A percentile compares a stretch with the other conserved stretches of the same genome.
Conservation (phyloP, 2,797 vertebrate species). For the Mareca strepera region DNA sequence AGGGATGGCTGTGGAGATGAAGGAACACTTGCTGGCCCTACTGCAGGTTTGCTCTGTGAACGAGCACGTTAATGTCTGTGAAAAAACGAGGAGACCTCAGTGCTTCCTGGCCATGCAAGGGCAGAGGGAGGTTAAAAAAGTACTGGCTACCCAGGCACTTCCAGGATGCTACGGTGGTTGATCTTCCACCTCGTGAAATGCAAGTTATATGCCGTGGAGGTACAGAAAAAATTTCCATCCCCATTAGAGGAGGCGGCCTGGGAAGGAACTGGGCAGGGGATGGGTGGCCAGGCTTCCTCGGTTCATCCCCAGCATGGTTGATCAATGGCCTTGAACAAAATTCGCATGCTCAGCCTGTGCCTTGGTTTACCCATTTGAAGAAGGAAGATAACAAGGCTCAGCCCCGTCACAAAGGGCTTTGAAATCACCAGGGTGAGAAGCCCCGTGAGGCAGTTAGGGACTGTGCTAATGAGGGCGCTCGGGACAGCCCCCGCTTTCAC, state of each 20-base stretch:
- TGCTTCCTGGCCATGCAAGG: rapidly evolving
- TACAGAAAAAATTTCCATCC: background rate
- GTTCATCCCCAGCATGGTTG: background rate
- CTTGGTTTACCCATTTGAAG: background rate
- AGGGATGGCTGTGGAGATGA: background rate
- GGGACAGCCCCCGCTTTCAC: background rate
- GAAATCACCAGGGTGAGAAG: background rate
- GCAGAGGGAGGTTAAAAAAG: background rate
- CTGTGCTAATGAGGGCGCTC: background rate
- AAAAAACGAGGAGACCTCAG: rapidly evolving
- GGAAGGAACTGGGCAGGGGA: background rate
- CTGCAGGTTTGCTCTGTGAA: background rate
- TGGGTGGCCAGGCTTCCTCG: background rate
- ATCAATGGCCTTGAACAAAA: background rate
- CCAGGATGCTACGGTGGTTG: background rate
- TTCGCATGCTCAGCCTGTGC: background rate
- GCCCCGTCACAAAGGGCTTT: background rate
- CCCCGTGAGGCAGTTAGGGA: background rate
- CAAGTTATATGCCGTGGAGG: background rate
- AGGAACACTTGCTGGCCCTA: background rate
- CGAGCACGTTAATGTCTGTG: background rate
- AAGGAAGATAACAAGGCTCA: background rate
- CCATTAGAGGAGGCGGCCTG: background rate
- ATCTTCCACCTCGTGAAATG: background rate
- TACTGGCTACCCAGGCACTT: background rate